Evolutionary conservation across 2,113 vertebrate species (phyloP), one percentile per base, ranked within the genome.

Genomic region (Chaenogobius annularis): DNA sequence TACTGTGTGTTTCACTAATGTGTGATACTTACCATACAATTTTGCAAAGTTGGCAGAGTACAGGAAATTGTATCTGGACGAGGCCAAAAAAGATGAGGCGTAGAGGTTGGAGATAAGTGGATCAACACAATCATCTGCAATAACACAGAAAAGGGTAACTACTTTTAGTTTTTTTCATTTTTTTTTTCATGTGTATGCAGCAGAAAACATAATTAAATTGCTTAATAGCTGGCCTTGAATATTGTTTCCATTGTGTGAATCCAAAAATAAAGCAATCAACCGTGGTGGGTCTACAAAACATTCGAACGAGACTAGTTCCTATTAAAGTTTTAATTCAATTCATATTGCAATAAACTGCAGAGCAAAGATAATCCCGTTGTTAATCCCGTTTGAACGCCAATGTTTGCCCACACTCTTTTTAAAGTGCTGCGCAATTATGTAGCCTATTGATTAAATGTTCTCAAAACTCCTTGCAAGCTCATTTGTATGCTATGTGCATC

Each of bases 41-140:
- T 96, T 94, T 83, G 94, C 95, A 56, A 99, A 97, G 81, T 96
- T 95, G 26, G 97, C 87, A 0, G 96, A 94, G 55, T 96, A 96
- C 66, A 98, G 94, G 74, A 99, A 94, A 85, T 90, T 95, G 50
- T 97, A 97, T 91, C 94, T 95, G 83, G 97, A 98, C 26, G 97
- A 98, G 65, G 97, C 96, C 44, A 95, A 94, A 52, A 99, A 94
- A 58, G 96, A 96, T 0, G 93, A 96, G 9, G 94, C 93, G 64
- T 97, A 99, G 44, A 99, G 94, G 1, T 95, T 92, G 3, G 95
- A 94, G 0, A 98, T 90, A 64, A 98, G 91, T 31, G 96, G 95
- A 91, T 98, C 94, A 0, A 96, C 94, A 84, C 97, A 99, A 84
- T 94, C 94, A 72, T 93, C 97, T 98, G 79, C 59, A 84, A 69